A percentile compares a stretch with the other conserved stretches of the same genome.
Conservation (phyloP, 2,888 invertebrate genomes). For the Sesamia inferens region DNA sequence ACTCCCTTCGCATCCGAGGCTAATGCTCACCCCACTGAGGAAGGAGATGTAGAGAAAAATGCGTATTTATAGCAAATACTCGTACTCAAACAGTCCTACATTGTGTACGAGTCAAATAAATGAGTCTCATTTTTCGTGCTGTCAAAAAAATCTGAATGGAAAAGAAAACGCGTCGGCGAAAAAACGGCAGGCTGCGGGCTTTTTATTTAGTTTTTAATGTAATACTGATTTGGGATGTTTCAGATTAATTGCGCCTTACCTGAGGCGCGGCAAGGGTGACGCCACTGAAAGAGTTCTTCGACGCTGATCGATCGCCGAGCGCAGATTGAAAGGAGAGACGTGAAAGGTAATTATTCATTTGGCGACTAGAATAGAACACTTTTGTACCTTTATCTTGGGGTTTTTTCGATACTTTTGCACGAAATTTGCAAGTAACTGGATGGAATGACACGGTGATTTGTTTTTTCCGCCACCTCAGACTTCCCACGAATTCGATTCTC, state of each 20-base stretch:
- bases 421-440: slow-evolving; percentile 90
- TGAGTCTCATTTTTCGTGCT: slow-evolving; percentile 90
- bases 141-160: slow-evolving; percentile 91
- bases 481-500: slow-evolving; percentile 83
- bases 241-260: slow-evolving; percentile 90
- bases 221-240: slow-evolving; percentile 90
- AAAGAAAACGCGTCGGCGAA: slow-evolving; percentile 88
- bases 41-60: slow-evolving; percentile 90
- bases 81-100: slow-evolving; percentile 90
- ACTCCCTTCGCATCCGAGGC: slow-evolving; percentile 85
- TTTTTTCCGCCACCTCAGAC: slow-evolving; percentile 81
- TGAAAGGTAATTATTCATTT: slow-evolving; percentile 90
- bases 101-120: slow-evolving; percentile 91
- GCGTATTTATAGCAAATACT: slow-evolving; percentile 91
- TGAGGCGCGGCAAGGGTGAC: slow-evolving; percentile 88
- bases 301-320: slow-evolving; percentile 88
- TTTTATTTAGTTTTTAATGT: slow-evolving; percentile 89
- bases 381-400: slow-evolving; percentile 88
- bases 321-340: slow-evolving; percentile 89
- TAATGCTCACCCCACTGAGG: slow-evolving; percentile 88
- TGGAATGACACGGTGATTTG: slow-evolving; percentile 88
- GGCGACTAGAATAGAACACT: slow-evolving; percentile 90
- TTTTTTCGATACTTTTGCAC: slow-evolving; percentile 87
- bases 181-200: slow-evolving; percentile 86
- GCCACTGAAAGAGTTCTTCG: slow-evolving; percentile 89